These are phyloP conservation scores for Hormaphis cornu DNA, from an alignment of 1,140 invertebrate genomes.

Conservation along the genomic window DNA sequence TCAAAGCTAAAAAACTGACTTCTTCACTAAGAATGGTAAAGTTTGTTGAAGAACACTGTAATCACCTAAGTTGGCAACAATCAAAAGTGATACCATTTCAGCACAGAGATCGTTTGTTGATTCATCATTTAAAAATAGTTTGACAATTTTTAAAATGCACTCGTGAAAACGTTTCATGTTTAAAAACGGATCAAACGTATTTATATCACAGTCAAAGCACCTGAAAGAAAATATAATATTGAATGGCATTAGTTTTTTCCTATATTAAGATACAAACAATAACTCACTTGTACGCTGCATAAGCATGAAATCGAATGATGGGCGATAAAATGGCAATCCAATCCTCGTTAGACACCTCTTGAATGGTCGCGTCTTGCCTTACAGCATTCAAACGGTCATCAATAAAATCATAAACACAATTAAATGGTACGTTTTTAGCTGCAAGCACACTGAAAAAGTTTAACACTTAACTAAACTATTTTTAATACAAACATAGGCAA, in stretches of 20 bases:
- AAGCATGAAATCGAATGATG: slow-evolving; percentile 58
- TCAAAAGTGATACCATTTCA: slow-evolving; percentile 8
- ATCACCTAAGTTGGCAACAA: slow-evolving; percentile 15
- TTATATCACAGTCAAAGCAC: slow-evolving; percentile 14
- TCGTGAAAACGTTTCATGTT: slow-evolving; percentile 20
- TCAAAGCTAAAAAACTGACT: not conserved
- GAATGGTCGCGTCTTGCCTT: slow-evolving; percentile 64
- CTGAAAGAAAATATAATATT: not conserved
- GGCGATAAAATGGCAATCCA: slow-evolving; percentile 53
- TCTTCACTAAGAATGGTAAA: slow-evolving; percentile 5
- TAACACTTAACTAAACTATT: not conserved
- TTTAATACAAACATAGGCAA: not conserved
- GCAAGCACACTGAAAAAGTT: slow-evolving; percentile 27
- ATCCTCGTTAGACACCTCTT: slow-evolving; percentile 46
- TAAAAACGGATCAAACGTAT: slow-evolving; percentile 19
- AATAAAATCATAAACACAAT: slow-evolving; percentile 59
- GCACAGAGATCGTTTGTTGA: not conserved
- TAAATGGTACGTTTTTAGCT: slow-evolving; percentile 21
- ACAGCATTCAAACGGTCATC: slow-evolving; percentile 63
- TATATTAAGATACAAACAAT: not conserved
- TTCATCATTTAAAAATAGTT: not conserved
- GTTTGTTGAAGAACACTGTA: not conserved
- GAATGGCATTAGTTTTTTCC: not conserved
- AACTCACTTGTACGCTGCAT: slow-evolving; percentile 48
- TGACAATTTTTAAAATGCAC: slow-evolving; percentile 8